These are phyloP conservation scores for Hydropsyche tenuis DNA, from an alignment of 1,140 invertebrate genomes.

Conservation along the genomic window DNA sequence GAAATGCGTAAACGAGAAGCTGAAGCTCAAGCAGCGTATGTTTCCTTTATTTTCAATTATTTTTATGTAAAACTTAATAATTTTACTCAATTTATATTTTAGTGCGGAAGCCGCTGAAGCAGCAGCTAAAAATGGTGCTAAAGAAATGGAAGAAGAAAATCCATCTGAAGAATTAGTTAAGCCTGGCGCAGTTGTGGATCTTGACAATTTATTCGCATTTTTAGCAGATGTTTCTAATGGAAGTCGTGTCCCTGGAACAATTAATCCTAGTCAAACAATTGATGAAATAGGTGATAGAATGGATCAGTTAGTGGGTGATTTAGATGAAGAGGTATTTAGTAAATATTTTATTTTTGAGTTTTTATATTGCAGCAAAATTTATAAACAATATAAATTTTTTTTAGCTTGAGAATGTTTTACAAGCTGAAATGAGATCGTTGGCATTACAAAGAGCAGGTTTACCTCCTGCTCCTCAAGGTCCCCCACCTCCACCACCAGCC, in stretches of 20 bases:
- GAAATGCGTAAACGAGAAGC: conserved; percentile 84
- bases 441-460: conserved; percentile 58
- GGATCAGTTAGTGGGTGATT: conserved; percentile 80
- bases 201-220: conserved; percentile 94
- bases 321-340: conserved; percentile 70
- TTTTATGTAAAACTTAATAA: background rate
- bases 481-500: conserved; percentile 55
- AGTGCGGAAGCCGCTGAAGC: conserved; percentile 65
- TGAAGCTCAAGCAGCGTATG: conserved; percentile 44
- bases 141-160: conserved; percentile 55
- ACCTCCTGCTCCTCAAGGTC: conserved; percentile 56
- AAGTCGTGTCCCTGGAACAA: conserved; percentile 61
- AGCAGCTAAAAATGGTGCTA: conserved; percentile 58
- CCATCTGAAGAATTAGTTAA: conserved; percentile 63
- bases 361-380: background rate
- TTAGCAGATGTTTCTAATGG: conserved; percentile 79
- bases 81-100: conserved; percentile 11
- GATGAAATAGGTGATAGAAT: conserved; percentile 87
- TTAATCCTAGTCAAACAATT: conserved; percentile 70
- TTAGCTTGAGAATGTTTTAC: conserved; percentile 59
- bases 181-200: conserved; percentile 76
- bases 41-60: conserved; percentile 16
- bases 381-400: conserved; percentile 44
- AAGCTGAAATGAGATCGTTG: conserved; percentile 59
- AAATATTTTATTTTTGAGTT: background rate